Evolutionary conservation across 2,113 vertebrate species (phyloP).

Genomic region (Willisornis vidua): DNA sequence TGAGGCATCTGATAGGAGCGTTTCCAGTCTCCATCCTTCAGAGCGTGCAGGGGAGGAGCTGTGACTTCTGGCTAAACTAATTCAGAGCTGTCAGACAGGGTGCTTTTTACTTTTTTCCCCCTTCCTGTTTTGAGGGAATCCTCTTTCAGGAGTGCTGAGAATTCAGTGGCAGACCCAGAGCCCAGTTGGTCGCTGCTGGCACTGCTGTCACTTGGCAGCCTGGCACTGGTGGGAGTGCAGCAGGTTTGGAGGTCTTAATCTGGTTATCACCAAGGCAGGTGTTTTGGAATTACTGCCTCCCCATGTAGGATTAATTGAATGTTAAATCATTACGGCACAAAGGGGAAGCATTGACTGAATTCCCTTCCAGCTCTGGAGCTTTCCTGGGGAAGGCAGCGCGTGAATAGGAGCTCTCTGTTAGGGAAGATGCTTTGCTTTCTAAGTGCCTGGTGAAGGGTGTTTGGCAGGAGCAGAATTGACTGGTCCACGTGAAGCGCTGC

Average conservation of each 20-base stretch:
- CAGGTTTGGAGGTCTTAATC: conserved; percentile 40
- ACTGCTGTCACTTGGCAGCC: conserved; percentile 33
- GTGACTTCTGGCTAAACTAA: conserved; percentile 9
- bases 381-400: neutral
- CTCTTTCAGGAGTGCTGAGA: neutral
- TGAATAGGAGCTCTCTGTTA: neutral
- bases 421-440: neutral
- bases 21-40: neutral
- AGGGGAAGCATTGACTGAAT: conserved; percentile 18
- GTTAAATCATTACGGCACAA: conserved; percentile 30
- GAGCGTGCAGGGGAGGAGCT: neutral
- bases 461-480: conserved; percentile 33
- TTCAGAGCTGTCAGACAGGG: neutral
- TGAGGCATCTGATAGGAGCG: neutral
- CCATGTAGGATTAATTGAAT: conserved; percentile 12
- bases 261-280: conserved; percentile 19
- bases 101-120: neutral
- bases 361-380: conserved; percentile 37
- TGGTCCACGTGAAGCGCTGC: conserved; percentile 6
- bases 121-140: neutral
- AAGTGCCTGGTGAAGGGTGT: conserved; percentile 6
- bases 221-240: neutral
- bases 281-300: conserved; percentile 13
- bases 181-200: conserved; percentile 1
- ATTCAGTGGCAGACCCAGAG: neutral